A percentile compares a stretch with the other conserved stretches of the same genome.
These are phyloP conservation scores for Apotomis turbidana DNA, from an alignment of 2,888 invertebrate species.

Conservation along the genomic window DNA sequence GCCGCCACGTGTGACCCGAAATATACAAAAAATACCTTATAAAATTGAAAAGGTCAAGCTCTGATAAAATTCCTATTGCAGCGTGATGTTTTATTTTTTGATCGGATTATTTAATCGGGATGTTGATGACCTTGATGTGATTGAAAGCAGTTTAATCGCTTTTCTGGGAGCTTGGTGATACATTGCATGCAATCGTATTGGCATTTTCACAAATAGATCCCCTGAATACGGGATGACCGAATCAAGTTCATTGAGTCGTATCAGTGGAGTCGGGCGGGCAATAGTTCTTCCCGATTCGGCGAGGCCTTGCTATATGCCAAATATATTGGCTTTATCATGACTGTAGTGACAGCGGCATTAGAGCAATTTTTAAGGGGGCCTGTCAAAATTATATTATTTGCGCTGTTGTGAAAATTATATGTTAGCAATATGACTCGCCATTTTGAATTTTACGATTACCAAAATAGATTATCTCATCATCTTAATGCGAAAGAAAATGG, in stretches of 20 bases:
- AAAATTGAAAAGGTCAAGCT: constrained; percentile 14
- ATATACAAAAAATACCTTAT: constrained; percentile 16
- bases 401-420: no score
- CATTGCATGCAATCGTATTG: background rate
- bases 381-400: no score
- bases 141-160: constrained; percentile 2
- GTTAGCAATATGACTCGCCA: no score
- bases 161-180: background rate
- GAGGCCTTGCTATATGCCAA: no score
- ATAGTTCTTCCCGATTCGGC: no score
- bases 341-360: no score
- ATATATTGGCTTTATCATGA: no score
- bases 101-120: constrained; percentile 10
- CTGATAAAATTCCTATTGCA: constrained; percentile 15
- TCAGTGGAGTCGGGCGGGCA: constrained; percentile 55
- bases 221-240: constrained; percentile 63
- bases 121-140: background rate
- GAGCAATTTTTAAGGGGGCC: no score
- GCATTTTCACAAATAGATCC: constrained; percentile 47
- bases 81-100: constrained; percentile 1
- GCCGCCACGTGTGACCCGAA: constrained; percentile 18
- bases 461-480: no score
- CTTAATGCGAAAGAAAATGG: no score
- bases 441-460: no score
- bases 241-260: constrained; percentile 68